A percentile compares a stretch with the other conserved stretches of the same genome.
Conservation (phyloP, 1,140 invertebrate genomes). For the Parasteatoda tepidariorum region DNA sequence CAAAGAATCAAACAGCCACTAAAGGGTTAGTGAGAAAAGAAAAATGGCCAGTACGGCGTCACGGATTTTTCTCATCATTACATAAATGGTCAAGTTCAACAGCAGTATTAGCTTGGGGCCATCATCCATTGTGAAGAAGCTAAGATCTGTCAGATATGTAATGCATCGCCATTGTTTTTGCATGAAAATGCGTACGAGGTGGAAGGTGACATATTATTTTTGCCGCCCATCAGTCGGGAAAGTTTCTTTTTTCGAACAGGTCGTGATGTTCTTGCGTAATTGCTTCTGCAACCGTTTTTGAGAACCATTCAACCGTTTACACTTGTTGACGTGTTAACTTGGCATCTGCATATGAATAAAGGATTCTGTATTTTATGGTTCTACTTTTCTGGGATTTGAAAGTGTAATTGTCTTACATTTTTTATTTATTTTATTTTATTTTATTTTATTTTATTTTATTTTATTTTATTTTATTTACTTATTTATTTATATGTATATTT, state of each 20-base stretch:
- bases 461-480: background rate
- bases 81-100: constrained; percentile 8
- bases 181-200: background rate
- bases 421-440: background rate
- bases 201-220: constrained; percentile 37
- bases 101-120: constrained; percentile 2
- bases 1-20: background rate
- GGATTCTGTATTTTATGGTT: background rate
- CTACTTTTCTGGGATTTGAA: background rate
- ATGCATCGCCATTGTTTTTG: constrained; percentile 8
- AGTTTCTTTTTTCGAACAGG: background rate
- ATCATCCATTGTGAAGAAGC: background rate
- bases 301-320: constrained; percentile 6
- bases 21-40: background rate
- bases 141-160: constrained; percentile 10
- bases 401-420: background rate
- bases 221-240: background rate
- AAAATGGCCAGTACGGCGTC: constrained; percentile 11
- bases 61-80: constrained; percentile 18
- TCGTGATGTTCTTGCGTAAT: background rate
- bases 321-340: background rate
- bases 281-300: constrained; percentile 7
- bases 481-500: no score
- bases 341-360: background rate
- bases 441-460: background rate